Percentiles rank a stretch among this genome's conserved stretches.
These are phyloP conservation scores for Streptopelia turtur DNA, from an alignment of 2,797 vertebrate species.

Conservation along the genomic window DNA sequence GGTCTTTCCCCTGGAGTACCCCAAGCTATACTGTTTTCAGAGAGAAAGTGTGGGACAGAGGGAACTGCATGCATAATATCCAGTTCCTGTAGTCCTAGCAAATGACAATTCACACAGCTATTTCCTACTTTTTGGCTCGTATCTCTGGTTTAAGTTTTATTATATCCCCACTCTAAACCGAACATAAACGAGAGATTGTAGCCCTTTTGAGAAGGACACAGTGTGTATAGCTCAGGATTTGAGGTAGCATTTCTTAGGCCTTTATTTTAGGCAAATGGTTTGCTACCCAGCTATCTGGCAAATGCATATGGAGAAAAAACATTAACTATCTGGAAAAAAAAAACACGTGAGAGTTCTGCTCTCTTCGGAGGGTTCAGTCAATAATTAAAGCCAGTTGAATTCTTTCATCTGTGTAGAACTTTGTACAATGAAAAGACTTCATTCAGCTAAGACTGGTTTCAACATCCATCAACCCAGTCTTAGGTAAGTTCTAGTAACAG, in stretches of 20 bases:
- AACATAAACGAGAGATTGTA: background rate
- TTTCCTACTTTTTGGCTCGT: background rate
- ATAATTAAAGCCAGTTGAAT: background rate
- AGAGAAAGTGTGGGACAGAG: background rate
- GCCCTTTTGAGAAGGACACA: background rate
- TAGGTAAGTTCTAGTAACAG: background rate
- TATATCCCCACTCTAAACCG: background rate
- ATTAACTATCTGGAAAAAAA: background rate
- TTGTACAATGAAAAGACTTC: background rate
- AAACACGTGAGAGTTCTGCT: background rate
- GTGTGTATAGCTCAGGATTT: background rate
- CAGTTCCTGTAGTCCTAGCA: background rate
- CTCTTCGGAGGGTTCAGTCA: background rate
- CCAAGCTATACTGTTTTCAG: rapidly evolving
- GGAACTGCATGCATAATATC: background rate
- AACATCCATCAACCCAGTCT: background rate
- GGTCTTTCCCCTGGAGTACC: background rate
- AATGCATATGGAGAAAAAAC: background rate
- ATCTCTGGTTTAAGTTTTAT: background rate
- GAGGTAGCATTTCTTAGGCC: background rate
- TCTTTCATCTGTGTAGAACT: background rate
- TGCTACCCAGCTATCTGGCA: background rate
- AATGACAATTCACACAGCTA: background rate
- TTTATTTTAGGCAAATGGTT: background rate
- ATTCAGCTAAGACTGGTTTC: background rate